Conservation (phyloP, 2,888 invertebrate species). For the Caenorhabditis parvicauda region DNA sequence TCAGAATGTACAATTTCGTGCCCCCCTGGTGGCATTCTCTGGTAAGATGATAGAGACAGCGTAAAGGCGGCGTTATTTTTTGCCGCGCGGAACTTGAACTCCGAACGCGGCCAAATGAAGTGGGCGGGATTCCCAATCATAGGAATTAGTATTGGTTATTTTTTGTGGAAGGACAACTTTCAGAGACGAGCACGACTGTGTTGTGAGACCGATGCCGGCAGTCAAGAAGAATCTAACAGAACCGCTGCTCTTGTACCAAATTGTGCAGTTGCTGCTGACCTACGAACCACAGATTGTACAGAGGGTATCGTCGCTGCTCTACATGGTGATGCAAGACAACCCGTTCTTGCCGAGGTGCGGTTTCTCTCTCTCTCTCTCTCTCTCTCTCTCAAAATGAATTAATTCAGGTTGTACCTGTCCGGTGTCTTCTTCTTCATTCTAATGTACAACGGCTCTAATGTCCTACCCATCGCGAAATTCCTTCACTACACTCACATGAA, state of each 20-base stretch:
- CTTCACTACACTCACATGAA: slow-evolving; percentile 89
- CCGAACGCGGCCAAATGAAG: background rate
- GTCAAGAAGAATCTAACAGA: slow-evolving; percentile 82
- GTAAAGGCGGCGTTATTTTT: background rate
- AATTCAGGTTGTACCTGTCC: slow-evolving; percentile 87
- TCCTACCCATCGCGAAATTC: slow-evolving; percentile 89
- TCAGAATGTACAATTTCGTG: too few relatives aligned
- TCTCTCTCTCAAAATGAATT: slow-evolving; percentile 92
- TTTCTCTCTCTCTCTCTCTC: slow-evolving; percentile 86
- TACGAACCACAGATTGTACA: slow-evolving; percentile 96
- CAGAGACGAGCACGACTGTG: slow-evolving; percentile 85
- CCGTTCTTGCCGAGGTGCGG: slow-evolving; percentile 89
- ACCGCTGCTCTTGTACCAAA: slow-evolving; percentile 83
- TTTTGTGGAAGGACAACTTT: slow-evolving; percentile 6
- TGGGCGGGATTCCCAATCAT: background rate
- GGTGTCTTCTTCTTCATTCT: slow-evolving; percentile 95
- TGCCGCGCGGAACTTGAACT: too few relatives aligned
- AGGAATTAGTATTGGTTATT: background rate
- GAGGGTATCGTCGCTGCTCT: slow-evolving; percentile 81
- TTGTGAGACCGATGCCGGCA: slow-evolving; percentile 89
- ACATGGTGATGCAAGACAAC: slow-evolving; percentile 73
- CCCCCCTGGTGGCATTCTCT: too few relatives aligned
- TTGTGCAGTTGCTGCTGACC: slow-evolving; percentile 86
- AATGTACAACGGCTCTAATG: slow-evolving; percentile 94
- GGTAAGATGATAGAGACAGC: background rate